A percentile compares a stretch with the other conserved stretches of the same genome.
Evolutionary conservation across 2,797 vertebrate species (phyloP).

Genomic region (Pitangus sulphuratus): DNA sequence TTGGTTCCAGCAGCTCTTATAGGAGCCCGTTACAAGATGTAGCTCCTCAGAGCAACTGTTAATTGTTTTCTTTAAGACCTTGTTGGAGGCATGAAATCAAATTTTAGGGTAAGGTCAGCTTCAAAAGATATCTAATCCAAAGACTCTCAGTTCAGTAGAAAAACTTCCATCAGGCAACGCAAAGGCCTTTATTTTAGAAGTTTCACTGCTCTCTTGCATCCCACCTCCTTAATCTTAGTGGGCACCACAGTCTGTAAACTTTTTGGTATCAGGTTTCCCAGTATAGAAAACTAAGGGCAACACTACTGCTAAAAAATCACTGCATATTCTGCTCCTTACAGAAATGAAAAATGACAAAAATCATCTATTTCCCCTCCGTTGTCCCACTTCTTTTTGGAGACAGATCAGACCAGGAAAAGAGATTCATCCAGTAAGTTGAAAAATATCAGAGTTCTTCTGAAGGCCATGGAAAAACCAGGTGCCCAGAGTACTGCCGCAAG

Average conservation of each 20-base stretch:
- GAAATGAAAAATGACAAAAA: background rate
- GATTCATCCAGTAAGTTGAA: background rate
- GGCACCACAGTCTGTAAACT: background rate
- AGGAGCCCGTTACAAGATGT: background rate
- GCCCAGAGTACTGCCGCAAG: background rate
- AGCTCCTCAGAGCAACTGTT: background rate
- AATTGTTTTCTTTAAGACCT: background rate
- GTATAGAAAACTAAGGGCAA: background rate
- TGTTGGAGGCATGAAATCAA: background rate
- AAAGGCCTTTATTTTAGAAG: background rate
- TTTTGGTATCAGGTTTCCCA: background rate
- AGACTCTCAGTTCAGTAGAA: background rate
- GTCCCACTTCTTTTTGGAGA: background rate
- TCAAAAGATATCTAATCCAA: background rate
- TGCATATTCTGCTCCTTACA: background rate
- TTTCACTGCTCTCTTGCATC: background rate
- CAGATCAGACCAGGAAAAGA: background rate
- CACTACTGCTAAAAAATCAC: background rate
- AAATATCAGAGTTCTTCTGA: background rate
- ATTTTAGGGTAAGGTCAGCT: background rate
- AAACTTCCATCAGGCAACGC: background rate
- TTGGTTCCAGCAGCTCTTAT: background rate
- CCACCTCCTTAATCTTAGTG: background rate
- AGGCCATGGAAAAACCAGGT: background rate
- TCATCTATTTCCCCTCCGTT: background rate